Evolutionary conservation across 1,140 invertebrate species (phyloP).

Genomic region (Neodiprion fabricii): DNA sequence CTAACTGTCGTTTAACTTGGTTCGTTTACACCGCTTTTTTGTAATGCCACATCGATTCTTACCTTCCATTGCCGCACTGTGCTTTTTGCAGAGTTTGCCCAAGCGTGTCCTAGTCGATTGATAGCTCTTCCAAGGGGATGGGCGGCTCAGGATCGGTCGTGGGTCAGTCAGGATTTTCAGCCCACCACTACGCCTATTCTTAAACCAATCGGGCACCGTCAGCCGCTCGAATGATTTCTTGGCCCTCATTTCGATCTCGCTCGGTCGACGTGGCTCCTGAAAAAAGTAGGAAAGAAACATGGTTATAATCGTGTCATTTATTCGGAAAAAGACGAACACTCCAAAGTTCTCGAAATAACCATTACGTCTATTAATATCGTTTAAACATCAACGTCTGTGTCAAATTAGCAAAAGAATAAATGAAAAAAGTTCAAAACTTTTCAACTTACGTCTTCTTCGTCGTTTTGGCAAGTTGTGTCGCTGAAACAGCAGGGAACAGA

Average conservation of each 20-base stretch:
- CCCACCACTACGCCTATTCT: slow-evolving; percentile 46
- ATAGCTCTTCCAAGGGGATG: slow-evolving; percentile 30
- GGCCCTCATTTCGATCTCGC: slow-evolving; percentile 64
- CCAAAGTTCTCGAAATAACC: too few relatives aligned
- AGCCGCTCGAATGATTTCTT: slow-evolving; percentile 63
- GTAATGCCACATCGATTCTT: background rate
- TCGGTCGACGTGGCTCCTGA: slow-evolving; percentile 34
- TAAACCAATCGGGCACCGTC: slow-evolving; percentile 67
- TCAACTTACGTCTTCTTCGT: too few relatives aligned
- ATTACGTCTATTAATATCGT: too few relatives aligned
- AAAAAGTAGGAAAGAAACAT: background rate
- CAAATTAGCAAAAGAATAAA: too few relatives aligned
- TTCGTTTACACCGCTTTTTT: background rate
- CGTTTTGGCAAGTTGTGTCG: too few relatives aligned
- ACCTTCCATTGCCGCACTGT: background rate
- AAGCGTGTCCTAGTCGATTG: background rate
- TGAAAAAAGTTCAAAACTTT: too few relatives aligned
- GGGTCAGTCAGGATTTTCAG: slow-evolving; percentile 34
- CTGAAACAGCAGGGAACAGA: too few relatives aligned
- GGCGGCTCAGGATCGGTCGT: slow-evolving; percentile 30
- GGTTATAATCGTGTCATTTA: too few relatives aligned
- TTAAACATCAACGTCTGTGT: too few relatives aligned
- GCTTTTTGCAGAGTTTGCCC: background rate
- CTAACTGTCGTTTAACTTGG: background rate
- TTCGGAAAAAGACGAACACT: too few relatives aligned